Evolutionary conservation across 2,797 vertebrate genomes (phyloP).

Genomic region (Enteromius argenteus): DNA sequence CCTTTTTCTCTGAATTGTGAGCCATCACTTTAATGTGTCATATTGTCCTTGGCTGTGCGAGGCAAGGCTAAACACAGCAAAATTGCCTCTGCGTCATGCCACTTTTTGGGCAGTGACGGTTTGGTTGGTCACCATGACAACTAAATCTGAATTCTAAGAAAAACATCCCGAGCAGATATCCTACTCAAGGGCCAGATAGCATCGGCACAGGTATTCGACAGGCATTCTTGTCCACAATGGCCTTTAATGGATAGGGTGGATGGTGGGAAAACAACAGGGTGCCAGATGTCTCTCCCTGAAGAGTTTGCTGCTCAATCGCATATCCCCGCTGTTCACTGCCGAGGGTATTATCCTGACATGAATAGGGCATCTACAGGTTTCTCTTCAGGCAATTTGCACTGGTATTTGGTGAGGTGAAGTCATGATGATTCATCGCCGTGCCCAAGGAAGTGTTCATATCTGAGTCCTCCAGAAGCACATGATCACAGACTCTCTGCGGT

Average conservation of each 20-base stretch:
- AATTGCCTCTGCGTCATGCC: conserved; percentile 56
- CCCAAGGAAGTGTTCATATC: conserved; percentile 50
- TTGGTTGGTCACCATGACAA: conserved; percentile 60
- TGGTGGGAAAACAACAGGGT: conserved; percentile 23
- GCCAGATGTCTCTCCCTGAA: conserved; percentile 35
- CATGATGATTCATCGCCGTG: conserved; percentile 48
- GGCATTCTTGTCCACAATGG: conserved; percentile 38
- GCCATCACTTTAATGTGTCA: conserved; percentile 51
- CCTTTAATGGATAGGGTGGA: conserved; percentile 40
- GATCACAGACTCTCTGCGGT: conserved; percentile 31
- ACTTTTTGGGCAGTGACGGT: conserved; percentile 52
- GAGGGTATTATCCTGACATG: conserved; percentile 49
- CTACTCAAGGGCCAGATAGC: conserved; percentile 43
- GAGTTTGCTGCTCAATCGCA: conserved; percentile 39
- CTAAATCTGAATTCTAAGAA: conserved; percentile 44
- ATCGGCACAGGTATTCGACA: conserved; percentile 48
- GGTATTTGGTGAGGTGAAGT: conserved; percentile 44
- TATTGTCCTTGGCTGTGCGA: conserved; percentile 40
- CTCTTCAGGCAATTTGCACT: conserved; percentile 33
- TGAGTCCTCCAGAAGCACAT: conserved; percentile 45
- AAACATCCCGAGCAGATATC: conserved; percentile 28
- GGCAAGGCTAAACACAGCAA: conserved; percentile 34
- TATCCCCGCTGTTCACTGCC: conserved; percentile 11
- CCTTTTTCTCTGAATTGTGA: conserved; percentile 34
- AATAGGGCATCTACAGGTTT: conserved; percentile 31